phyloP scores from a whole-genome alignment of 1,140 invertebrate genomes.

The Aplysia californica region DNA sequence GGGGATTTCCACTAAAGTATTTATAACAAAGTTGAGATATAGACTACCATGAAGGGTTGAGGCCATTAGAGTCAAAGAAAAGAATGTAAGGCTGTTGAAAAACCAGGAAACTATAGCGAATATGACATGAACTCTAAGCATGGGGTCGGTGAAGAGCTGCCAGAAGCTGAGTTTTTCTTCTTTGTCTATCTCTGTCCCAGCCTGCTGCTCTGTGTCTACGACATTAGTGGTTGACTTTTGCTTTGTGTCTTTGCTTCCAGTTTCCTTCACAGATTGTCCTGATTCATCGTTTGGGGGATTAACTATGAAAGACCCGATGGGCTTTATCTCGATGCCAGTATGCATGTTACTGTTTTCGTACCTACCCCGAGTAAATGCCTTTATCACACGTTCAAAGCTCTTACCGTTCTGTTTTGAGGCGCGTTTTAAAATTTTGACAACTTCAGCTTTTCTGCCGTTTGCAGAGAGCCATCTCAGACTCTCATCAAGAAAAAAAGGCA shows the following conservation, averaged over 20 bases:
- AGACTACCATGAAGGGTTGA: slow-evolving; percentile 38
- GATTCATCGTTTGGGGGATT: no score
- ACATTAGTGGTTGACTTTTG: no score
- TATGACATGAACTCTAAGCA: not conserved
- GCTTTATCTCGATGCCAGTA: not conserved
- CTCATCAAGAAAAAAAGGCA: slow-evolving; percentile 46
- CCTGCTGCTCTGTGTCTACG: no score
- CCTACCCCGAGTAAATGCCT: slow-evolving; percentile 1
- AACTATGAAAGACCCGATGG: no score
- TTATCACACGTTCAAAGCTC: slow-evolving; percentile 24
- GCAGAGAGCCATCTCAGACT: slow-evolving; percentile 65
- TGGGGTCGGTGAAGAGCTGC: not conserved
- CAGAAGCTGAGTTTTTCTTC: not conserved
- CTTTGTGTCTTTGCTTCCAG: no score
- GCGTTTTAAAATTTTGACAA: slow-evolving; percentile 51
- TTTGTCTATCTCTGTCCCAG: no score
- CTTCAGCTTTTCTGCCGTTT: slow-evolving; percentile 55
- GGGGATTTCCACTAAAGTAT: slow-evolving; percentile 81
- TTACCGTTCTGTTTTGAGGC: slow-evolving; percentile 55
- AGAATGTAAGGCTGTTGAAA: slow-evolving; percentile 72
- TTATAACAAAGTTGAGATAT: slow-evolving; percentile 49
- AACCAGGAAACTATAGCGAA: slow-evolving; percentile 69
- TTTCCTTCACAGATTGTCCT: no score
- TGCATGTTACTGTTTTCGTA: slow-evolving; percentile 1
- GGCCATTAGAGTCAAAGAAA: slow-evolving; percentile 73